phyloP scores from a whole-genome alignment of 2,113 vertebrate genomes.

The Mus pahari region DNA sequence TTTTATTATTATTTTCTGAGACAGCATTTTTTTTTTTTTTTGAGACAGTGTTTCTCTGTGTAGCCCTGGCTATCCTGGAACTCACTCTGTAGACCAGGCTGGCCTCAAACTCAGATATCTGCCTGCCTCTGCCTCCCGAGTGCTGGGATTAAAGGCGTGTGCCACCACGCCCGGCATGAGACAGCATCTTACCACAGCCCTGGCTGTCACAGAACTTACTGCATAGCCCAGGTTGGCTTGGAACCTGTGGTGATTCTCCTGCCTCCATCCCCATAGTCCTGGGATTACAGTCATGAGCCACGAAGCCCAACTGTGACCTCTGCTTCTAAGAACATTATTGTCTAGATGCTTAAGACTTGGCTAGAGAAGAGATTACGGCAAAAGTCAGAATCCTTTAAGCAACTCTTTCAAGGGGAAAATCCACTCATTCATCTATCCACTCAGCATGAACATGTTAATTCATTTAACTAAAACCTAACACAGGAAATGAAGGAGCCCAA shows the following conservation, averaged over 20 bases:
- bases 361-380: neutral
- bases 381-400: neutral
- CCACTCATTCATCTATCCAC: neutral
- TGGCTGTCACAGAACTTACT: neutral
- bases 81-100: too few relatives aligned
- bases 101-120: too few relatives aligned
- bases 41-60: too few relatives aligned
- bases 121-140: too few relatives aligned
- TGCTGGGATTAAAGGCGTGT: too few relatives aligned
- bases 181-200: neutral
- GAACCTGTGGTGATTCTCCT: neutral
- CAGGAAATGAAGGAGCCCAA: neutral
- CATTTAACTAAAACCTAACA: neutral
- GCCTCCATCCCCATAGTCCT: neutral
- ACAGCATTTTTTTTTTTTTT: neutral
- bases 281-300: neutral
- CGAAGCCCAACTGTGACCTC: neutral
- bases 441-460: conserved; percentile 4
- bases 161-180: too few relatives aligned
- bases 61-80: too few relatives aligned
- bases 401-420: conserved; percentile 19
- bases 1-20: neutral
- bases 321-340: conserved; percentile 39
- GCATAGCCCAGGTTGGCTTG: neutral
- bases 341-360: neutral